Conservation (phyloP, 2,888 invertebrate species). For the Drosophila multiciliata region DNA sequence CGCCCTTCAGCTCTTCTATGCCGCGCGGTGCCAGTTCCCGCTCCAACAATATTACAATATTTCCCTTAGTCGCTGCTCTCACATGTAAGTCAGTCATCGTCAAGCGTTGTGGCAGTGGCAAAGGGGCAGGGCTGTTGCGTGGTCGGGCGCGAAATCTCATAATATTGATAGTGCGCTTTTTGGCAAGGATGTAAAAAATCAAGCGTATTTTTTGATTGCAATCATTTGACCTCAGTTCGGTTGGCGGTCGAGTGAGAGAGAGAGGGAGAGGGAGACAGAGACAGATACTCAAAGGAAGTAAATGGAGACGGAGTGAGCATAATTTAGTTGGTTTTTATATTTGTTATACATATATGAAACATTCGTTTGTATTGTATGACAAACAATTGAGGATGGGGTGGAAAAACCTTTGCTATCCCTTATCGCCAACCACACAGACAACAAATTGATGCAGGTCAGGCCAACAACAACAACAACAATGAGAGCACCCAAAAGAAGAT, state of each 20-base stretch:
- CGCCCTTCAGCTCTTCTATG: background rate
- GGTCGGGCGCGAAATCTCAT: conserved; percentile 66
- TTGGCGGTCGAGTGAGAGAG: background rate
- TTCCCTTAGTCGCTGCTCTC: conserved; percentile 51
- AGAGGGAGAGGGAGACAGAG: background rate
- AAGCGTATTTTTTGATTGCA: conserved; percentile 68
- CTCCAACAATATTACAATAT: conserved; percentile 72
- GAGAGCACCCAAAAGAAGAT: conserved; percentile 38
- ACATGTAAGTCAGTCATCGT: conserved; percentile 32
- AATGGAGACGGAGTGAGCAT: conserved; percentile 20
- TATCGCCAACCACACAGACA: conserved; percentile 30
- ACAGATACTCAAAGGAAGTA: background rate
- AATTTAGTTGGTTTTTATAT: conserved; percentile 48
- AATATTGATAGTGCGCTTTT: conserved; percentile 70
- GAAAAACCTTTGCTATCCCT: conserved; percentile 16
- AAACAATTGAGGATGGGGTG: conserved; percentile 32
- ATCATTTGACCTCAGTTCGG: conserved; percentile 50
- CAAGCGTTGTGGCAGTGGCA: background rate
- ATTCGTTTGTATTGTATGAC: conserved; percentile 30
- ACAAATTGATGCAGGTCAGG: conserved; percentile 62
- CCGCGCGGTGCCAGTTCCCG: conserved; percentile 2
- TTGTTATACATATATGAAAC: conserved; percentile 6
- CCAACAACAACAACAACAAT: conserved; percentile 12
- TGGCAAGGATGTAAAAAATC: conserved; percentile 56
- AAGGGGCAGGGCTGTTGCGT: background rate